Conservation (phyloP, 1,140 invertebrate genomes). For the Calliphora vicina region DNA sequence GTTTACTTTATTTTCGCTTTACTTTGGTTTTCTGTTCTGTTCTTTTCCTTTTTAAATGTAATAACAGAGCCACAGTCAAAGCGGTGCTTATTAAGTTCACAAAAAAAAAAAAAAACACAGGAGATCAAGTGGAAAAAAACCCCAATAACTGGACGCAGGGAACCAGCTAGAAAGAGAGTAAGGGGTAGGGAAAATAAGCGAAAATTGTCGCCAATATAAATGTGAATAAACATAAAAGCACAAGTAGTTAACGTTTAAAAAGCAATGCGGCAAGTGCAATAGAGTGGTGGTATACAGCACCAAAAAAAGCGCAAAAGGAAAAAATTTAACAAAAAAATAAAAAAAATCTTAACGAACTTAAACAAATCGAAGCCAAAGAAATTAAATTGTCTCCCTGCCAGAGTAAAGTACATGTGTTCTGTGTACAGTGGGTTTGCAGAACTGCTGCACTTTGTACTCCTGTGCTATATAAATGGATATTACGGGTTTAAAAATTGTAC, state of each 20-base stretch:
- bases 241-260: not conserved
- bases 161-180: not conserved
- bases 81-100: slow-evolving; percentile 15
- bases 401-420: not conserved
- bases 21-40: no score
- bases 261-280: slow-evolving; percentile 2
- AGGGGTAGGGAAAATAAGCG: not conserved
- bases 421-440: not conserved
- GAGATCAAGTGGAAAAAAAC: not conserved
- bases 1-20: not conserved
- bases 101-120: not conserved
- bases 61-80: not conserved
- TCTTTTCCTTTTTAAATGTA: not conserved
- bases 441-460: not conserved
- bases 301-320: not conserved
- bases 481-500: not conserved
- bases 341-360: slow-evolving; percentile 15
- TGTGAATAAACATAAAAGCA: not conserved
- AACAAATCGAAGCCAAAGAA: slow-evolving; percentile 35
- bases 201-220: slow-evolving; percentile 29
- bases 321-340: not conserved
- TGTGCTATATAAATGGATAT: not conserved
- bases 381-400: slow-evolving; percentile 26
- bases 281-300: not conserved
- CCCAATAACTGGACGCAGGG: not conserved